These are phyloP conservation scores for Spodoptera frugiperda DNA, from an alignment of 1,140 invertebrate genomes.

Conservation along the genomic window DNA sequence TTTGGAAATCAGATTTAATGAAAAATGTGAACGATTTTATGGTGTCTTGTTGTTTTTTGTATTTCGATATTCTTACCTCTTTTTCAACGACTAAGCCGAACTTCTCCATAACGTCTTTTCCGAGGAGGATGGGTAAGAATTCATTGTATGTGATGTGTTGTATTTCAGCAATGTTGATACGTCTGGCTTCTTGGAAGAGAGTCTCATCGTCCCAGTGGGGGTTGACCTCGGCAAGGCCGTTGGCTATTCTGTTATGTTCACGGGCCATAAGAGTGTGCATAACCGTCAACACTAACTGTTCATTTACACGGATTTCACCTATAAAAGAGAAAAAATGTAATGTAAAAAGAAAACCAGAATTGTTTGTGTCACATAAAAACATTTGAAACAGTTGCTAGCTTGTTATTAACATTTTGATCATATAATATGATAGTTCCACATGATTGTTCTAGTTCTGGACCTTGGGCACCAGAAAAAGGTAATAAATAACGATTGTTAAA, in stretches of 20 bases:
- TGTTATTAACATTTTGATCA: too few relatives aligned
- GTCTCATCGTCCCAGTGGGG: conserved; percentile 98
- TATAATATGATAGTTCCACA: too few relatives aligned
- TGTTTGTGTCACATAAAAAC: too few relatives aligned
- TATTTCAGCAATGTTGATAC: conserved; percentile 95
- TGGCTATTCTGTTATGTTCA: conserved; percentile 95
- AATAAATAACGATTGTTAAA: too few relatives aligned
- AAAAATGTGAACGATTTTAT: too few relatives aligned
- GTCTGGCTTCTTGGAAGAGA: conserved; percentile 95
- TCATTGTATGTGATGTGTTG: conserved; percentile 98
- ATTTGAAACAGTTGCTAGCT: too few relatives aligned
- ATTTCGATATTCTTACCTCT: conserved; percentile 86
- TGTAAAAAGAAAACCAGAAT: conserved; percentile 3
- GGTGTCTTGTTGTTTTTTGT: not conserved
- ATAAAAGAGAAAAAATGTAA: conserved; percentile 33
- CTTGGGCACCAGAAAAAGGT: too few relatives aligned
- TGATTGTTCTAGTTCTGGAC: too few relatives aligned
- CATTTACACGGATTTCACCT: conserved; percentile 97
- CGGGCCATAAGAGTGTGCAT: conserved; percentile 96
- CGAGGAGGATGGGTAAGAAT: conserved; percentile 96
- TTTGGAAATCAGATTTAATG: not conserved
- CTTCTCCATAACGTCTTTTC: conserved; percentile 97
- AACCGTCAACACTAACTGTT: conserved; percentile 95
- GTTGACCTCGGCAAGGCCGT: conserved; percentile 92
- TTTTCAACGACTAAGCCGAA: conserved; percentile 94